Percentiles rank a stretch among this genome's conserved stretches.
Evolutionary conservation across 2,113 vertebrate genomes (phyloP).

Genomic region (Dicaeum eximium): DNA sequence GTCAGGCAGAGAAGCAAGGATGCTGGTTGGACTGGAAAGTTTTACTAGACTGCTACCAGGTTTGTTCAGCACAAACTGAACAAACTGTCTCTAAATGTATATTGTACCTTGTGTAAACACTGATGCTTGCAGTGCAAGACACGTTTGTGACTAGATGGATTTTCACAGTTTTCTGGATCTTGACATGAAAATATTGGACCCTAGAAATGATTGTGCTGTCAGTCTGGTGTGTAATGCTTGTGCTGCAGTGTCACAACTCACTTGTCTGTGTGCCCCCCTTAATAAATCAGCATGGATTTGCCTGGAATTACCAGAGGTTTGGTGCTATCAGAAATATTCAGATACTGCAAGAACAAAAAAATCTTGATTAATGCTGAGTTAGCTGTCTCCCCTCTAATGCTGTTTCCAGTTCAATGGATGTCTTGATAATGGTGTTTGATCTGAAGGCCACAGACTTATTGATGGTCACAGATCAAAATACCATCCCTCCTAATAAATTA

Average conservation of each 20-base stretch:
- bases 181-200: background rate
- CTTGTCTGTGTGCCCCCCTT: background rate
- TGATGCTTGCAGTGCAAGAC: background rate
- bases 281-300: background rate
- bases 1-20: background rate
- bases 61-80: background rate
- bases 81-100: background rate
- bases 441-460: slow-evolving; percentile 43
- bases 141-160: background rate
- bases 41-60: background rate
- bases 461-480: slow-evolving; percentile 51
- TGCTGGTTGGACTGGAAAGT: background rate
- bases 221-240: background rate
- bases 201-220: background rate
- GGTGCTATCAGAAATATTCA: background rate
- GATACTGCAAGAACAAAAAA: background rate
- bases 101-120: background rate
- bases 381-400: slow-evolving; percentile 25
- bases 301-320: background rate
- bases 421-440: slow-evolving; percentile 22
- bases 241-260: background rate
- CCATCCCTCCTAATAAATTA: slow-evolving; percentile 54
- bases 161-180: background rate
- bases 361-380: slow-evolving; percentile 23
- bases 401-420: slow-evolving; percentile 7